Percentiles rank a stretch among this genome's conserved stretches.
Conservation (phyloP, 2,888 invertebrate genomes). For the Drosophila eohydei region DNA sequence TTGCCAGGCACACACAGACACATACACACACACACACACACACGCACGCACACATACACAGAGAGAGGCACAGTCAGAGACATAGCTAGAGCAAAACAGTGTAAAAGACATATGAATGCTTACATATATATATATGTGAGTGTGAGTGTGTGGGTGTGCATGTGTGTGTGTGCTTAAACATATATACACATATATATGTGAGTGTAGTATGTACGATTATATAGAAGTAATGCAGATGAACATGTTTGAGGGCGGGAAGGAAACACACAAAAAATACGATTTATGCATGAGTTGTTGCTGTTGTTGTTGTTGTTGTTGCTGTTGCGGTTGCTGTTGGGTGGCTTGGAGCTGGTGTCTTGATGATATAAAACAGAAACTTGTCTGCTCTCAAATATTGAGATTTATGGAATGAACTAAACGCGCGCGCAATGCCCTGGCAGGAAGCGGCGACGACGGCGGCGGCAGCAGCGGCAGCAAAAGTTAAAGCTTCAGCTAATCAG, state of each 20-base stretch:
- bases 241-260: constrained; percentile 27
- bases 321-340: constrained; percentile 8
- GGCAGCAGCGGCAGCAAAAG: neutral
- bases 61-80: constrained; percentile 30
- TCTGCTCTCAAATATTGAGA: constrained; percentile 23
- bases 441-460: neutral
- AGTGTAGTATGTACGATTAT: constrained; percentile 8
- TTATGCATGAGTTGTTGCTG: constrained; percentile 51
- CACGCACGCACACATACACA: constrained; percentile 14
- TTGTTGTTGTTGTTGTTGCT: constrained; percentile 25
- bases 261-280: constrained; percentile 41
- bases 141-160: constrained; percentile 15
- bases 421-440: constrained; percentile 60
- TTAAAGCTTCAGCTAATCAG: constrained; percentile 34
- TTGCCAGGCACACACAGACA: constrained; percentile 20
- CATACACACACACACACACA: constrained; percentile 10
- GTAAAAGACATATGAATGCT: constrained; percentile 42
- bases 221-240: constrained; percentile 42
- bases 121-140: constrained; percentile 23
- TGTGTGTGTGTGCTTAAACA: constrained; percentile 24
- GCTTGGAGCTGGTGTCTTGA: constrained; percentile 31
- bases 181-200: constrained; percentile 5
- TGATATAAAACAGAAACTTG: constrained; percentile 61
- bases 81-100: constrained; percentile 55
- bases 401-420: constrained; percentile 64